Conservation (phyloP, 2,113 vertebrate genomes). For the Bungarus multicinctus region DNA sequence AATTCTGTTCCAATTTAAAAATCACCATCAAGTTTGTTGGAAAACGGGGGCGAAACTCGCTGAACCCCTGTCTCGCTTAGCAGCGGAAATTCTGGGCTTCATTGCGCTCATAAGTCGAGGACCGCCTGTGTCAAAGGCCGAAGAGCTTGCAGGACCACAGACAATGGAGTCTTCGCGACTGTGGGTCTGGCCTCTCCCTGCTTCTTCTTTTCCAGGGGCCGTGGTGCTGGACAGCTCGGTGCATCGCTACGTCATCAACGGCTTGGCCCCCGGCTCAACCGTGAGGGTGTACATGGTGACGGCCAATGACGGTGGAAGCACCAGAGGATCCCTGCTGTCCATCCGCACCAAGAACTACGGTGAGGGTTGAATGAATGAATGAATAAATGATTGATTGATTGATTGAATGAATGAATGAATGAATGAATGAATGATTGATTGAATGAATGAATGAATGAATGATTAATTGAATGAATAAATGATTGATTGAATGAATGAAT, state of each 20-base stretch:
- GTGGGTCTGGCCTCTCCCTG: background rate
- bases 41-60: too few species aligned
- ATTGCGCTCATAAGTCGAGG: too few species aligned
- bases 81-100: too few species aligned
- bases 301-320: slow-evolving; percentile 61
- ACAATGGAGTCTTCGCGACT: background rate
- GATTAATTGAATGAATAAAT: too few species aligned
- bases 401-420: too few species aligned
- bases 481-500: too few species aligned
- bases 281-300: slow-evolving; percentile 57
- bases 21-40: too few species aligned
- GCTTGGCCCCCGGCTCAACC: slow-evolving; percentile 44
- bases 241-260: slow-evolving; percentile 37
- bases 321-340: slow-evolving; percentile 37
- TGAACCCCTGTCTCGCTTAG: too few species aligned
- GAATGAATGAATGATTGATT: too few species aligned
- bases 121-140: background rate
- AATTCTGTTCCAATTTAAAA: too few species aligned
- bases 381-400: too few species aligned
- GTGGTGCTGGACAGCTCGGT: slow-evolving; percentile 9
- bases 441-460: too few species aligned
- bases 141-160: background rate
- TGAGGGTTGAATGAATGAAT: background rate
- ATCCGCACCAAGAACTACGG: slow-evolving; percentile 26
- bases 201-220: slow-evolving; percentile 23